Base-by-base conservation (phyloP, 2,797 vertebrate species). In the Arnoldichthys spilopterus region DNA sequence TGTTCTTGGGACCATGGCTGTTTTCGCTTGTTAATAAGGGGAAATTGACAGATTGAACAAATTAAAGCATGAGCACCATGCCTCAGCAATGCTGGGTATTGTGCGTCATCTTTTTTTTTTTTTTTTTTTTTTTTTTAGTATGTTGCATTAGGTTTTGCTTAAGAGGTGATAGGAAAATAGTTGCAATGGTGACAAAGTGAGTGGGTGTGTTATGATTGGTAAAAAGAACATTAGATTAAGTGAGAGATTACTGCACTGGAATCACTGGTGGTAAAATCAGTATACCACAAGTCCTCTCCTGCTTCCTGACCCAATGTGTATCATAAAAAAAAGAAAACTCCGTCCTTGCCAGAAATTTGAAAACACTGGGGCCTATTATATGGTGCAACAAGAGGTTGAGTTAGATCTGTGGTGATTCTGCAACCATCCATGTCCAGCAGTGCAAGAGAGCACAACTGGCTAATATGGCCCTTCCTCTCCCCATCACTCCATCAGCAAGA, bases 141-240 rank as follows among this genome's bases (percentile, higher is more conserved):
- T 4, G 64, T 32, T 26, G 43, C 43, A 24, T 62, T 69, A 51
- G 47, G 32, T 49, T 70, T 66, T 70, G 59, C 78, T 68, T 78
- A 54, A 63, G 56, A 62, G 49, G 7, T 26, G 58, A 24, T n/a
- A 40, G 62, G 49, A 69, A 64, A 72, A 30, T 28, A 0, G 77
- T 85, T 85, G 73, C 54, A 58, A 83, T 85, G 81, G 77, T 58
- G 58, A 58, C 47, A 45, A 45, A 69, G 51, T 34, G 79, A 59
- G 45, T 61, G 37, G 56, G 78, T 40, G 45, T 84, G 76, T 68
- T 68, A 66, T 67, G 63, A 66, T 45, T 43, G 45, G 28, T 20
- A 13, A 37, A n/a, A 53, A 72, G 47, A 81, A 75, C 77, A 63
- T 80, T 80, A 59, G 67, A 83, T 79, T 32, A 62, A 62, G 68